Evolutionary conservation across 2,888 invertebrate species (phyloP).

Genomic region (Cantharis nigra): DNA sequence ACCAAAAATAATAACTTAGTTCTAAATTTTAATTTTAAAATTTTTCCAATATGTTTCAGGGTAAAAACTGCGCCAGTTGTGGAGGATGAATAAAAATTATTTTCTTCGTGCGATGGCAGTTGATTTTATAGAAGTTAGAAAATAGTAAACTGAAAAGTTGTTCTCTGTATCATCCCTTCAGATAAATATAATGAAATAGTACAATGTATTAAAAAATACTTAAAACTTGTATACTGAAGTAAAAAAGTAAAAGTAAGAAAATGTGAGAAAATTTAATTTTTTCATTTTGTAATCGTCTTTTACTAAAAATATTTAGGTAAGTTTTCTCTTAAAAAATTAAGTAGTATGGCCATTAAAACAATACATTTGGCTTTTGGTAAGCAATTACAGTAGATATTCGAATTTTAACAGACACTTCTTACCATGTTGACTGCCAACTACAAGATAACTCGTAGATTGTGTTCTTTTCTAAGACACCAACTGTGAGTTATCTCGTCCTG

Average conservation of each 20-base stretch:
- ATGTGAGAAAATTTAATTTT: not conserved
- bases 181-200: not conserved
- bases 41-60: slow-evolving; percentile 18
- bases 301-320: not conserved
- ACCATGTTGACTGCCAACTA: too few relatives aligned
- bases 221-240: not conserved
- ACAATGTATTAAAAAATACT: not conserved
- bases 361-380: too few relatives aligned
- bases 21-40: not conserved
- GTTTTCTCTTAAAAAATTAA: not conserved
- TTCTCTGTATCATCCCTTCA: not conserved
- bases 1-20: not conserved
- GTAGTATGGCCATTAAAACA: too few relatives aligned
- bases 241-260: not conserved
- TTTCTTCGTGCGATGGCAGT: not conserved
- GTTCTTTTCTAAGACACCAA: too few relatives aligned
- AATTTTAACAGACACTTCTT: too few relatives aligned
- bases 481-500: too few relatives aligned
- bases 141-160: not conserved
- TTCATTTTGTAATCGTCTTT: not conserved
- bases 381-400: too few relatives aligned
- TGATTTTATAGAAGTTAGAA: not conserved
- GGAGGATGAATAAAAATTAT: slow-evolving; percentile 3
- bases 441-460: too few relatives aligned
- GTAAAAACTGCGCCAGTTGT: slow-evolving; percentile 5